phyloP scores from a whole-genome alignment of 1,140 invertebrate species.

The Drosophila mojavensis region DNA sequence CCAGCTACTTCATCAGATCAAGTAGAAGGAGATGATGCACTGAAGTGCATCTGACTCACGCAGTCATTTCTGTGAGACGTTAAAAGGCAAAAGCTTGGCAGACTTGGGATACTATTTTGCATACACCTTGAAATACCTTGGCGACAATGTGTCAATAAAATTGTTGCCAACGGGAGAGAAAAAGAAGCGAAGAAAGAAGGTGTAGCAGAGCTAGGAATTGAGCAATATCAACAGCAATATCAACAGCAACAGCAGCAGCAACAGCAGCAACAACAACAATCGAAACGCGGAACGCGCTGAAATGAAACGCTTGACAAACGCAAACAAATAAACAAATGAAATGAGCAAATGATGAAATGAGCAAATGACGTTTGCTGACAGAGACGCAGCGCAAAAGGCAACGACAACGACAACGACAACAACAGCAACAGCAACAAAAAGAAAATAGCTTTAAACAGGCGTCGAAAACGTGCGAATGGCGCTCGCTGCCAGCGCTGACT shows the following conservation, averaged over 20 bases:
- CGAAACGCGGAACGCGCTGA: slow-evolving; percentile 42
- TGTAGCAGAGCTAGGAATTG: slow-evolving; percentile 16
- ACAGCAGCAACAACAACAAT: slow-evolving; percentile 1
- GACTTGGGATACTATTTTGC: slow-evolving; percentile 20
- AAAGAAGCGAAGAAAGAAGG: background rate
- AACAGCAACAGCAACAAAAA: background rate
- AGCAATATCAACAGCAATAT: slow-evolving; percentile 38
- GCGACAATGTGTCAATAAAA: slow-evolving; percentile 46
- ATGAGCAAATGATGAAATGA: slow-evolving; percentile 24
- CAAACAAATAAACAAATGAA: slow-evolving; percentile 64
- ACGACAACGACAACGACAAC: no score
- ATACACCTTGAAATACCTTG: background rate
- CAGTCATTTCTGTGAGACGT: background rate
- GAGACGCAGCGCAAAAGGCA: background rate
- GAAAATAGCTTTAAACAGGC: slow-evolving; percentile 32
- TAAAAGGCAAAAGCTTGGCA: slow-evolving; percentile 1
- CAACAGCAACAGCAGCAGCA: background rate
- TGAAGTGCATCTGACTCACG: background rate
- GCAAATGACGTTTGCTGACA: slow-evolving; percentile 3
- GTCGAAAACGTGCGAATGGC: slow-evolving; percentile 75
- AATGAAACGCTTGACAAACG: slow-evolving; percentile 50
- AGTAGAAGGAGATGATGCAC: no score
- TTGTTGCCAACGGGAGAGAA: slow-evolving; percentile 21
- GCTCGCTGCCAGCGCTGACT: slow-evolving; percentile 40
- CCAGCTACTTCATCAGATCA: no score